These are phyloP conservation scores for Miniopterus natalensis DNA, from an alignment of 2,113 vertebrate genomes.

Conservation along the genomic window DNA sequence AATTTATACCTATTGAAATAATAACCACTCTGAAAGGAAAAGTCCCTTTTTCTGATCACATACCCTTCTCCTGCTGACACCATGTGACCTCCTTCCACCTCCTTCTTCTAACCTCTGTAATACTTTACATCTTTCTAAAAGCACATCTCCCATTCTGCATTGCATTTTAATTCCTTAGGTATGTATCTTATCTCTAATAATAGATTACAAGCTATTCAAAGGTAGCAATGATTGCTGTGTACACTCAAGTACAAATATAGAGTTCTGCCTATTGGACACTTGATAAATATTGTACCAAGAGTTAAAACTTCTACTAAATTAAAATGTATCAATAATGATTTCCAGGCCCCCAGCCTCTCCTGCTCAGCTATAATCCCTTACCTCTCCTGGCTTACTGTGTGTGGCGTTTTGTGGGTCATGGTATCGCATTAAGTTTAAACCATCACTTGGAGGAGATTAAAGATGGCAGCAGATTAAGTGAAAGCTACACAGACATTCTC, in stretches of 20 bases:
- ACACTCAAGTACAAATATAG: neutral
- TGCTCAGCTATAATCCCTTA: neutral
- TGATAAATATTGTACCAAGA: neutral
- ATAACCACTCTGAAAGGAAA: neutral
- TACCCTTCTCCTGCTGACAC: neutral
- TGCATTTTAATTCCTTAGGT: neutral
- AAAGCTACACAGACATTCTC: too few species aligned
- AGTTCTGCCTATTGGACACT: neutral
- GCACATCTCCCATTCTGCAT: neutral
- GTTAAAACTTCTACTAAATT: neutral
- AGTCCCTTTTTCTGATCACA: neutral
- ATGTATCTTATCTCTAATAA: neutral
- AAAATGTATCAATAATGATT: conserved; percentile 23
- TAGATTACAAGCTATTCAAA: conserved; percentile 29
- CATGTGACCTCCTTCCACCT: neutral
- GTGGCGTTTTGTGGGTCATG: neutral
- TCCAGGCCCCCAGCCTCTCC: neutral
- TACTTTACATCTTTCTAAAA: neutral
- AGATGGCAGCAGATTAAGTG: too few species aligned
- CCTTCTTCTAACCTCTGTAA: neutral
- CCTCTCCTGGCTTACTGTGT: neutral
- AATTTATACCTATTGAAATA: neutral
- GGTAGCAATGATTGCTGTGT: neutral
- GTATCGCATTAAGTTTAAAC: neutral
- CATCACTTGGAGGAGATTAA: too few species aligned